Evolutionary conservation across 2,113 vertebrate species (phyloP), one percentile per base, ranked within the genome.

Genomic region (Xerus inauris): DNA sequence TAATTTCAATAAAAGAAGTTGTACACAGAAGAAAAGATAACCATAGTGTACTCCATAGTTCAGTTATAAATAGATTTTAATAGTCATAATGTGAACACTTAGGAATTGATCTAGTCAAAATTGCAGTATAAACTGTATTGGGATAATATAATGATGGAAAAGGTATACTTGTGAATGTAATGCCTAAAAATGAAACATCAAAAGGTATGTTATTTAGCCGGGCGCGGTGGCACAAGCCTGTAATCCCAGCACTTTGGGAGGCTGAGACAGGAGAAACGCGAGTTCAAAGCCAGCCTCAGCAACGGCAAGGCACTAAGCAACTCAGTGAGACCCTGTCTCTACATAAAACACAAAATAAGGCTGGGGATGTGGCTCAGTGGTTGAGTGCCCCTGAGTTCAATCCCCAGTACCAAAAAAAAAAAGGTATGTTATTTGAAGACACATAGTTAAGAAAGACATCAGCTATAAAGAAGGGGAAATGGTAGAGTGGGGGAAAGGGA

Each of bases 101-200:
- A 87, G 38, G 45, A 57, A 57, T 64, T 64, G 40, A 62, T 62
- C n/a, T 91, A 42, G 28, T 76, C 35, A 59, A 20, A 91, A 87
- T 87, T 69, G 82, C 22, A 47, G 32, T 69, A 71, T 87, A 71
- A 75, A 87, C 59, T 94, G 14, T 57, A 57, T 57, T 57, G 20
- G 20, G 54, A 8, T 77, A 83, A 49, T 80, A 54, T 20, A 72
- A 87, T 42, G 19, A 45, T 77, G 45, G 62, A 75, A 87, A 90
- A 75, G 32, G 17, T 54, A 22, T 35, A n/a, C 9, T 79, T 79
- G 57, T 96, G 64, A 89, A 38, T 80, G 47, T 67, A 76, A 47
- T 91, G 42, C 35, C 75, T 86, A 94, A 91, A 82, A 87, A 26
- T 51, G n/a, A 91, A 59, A n/a, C 73, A 65, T 94, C 51, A 94